Evolutionary conservation across 2,888 invertebrate species (phyloP).

Genomic region (Alviniconcha strummeri): DNA sequence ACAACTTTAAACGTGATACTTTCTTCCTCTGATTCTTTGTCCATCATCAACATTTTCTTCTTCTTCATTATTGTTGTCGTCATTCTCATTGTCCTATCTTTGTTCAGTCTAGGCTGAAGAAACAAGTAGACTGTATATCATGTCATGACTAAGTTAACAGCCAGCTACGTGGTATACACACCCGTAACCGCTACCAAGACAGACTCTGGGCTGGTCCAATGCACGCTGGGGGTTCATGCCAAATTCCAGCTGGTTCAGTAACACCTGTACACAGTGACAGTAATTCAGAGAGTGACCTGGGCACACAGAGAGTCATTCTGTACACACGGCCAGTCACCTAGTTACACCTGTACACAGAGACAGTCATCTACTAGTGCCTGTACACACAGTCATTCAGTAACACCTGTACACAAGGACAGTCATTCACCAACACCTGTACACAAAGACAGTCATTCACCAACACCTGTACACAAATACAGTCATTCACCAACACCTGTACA

Average conservation of each 20-base stretch:
- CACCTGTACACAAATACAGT: background rate
- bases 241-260: conserved; percentile 69
- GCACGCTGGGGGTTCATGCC: conserved; percentile 68
- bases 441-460: background rate
- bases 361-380: background rate
- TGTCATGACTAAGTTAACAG: too few relatives aligned
- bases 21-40: too few relatives aligned
- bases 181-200: conserved; percentile 53
- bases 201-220: conserved; percentile 63
- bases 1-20: too few relatives aligned
- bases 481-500: background rate
- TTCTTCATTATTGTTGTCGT: too few relatives aligned
- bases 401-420: background rate
- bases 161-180: too few relatives aligned
- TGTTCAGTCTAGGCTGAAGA: too few relatives aligned
- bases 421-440: background rate
- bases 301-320: too few relatives aligned
- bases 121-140: too few relatives aligned
- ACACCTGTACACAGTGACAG: conserved; percentile 43
- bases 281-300: background rate
- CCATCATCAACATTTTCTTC: too few relatives aligned
- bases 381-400: background rate
- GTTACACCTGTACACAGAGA: background rate
- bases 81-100: too few relatives aligned
- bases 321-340: background rate